A percentile compares a stretch with the other conserved stretches of the same genome.
These are phyloP conservation scores for Panurus biarmicus DNA, from an alignment of 2,113 vertebrate species.

Conservation along the genomic window DNA sequence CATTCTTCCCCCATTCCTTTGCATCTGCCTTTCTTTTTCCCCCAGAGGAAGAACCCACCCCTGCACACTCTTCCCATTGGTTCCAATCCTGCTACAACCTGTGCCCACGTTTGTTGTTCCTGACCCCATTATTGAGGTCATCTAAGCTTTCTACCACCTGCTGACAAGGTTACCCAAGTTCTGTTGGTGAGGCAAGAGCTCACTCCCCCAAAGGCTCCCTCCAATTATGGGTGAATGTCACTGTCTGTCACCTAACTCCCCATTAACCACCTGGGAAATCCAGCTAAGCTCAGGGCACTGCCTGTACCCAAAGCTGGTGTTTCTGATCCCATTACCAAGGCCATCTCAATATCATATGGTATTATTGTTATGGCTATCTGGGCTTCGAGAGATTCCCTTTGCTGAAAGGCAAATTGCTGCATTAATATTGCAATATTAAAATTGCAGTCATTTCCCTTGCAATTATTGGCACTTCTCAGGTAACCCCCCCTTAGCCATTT, in stretches of 20 bases:
- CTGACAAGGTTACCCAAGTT: not conserved
- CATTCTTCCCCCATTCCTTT: not conserved
- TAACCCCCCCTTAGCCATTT: not conserved
- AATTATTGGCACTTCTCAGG: not conserved
- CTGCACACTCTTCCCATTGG: not conserved
- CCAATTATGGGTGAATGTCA: not conserved
- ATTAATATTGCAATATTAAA: no score
- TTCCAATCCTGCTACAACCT: not conserved
- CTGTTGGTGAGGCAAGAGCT: not conserved
- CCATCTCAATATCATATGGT: not conserved
- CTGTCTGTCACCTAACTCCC: not conserved
- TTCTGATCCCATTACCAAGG: not conserved
- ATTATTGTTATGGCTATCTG: not conserved
- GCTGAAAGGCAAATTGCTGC: no score
- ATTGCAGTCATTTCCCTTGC: no score
- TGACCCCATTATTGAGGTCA: not conserved
- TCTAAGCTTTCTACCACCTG: not conserved
- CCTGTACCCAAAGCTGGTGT: not conserved
- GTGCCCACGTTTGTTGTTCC: not conserved
- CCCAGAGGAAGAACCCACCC: accelerated
- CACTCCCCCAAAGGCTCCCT: not conserved
- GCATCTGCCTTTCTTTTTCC: not conserved
- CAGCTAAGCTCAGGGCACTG: not conserved
- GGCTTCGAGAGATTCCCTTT: no score
- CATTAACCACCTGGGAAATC: not conserved